Base-by-base conservation (phyloP, 2,888 invertebrate genomes). In the Spodoptera exigua region DNA sequence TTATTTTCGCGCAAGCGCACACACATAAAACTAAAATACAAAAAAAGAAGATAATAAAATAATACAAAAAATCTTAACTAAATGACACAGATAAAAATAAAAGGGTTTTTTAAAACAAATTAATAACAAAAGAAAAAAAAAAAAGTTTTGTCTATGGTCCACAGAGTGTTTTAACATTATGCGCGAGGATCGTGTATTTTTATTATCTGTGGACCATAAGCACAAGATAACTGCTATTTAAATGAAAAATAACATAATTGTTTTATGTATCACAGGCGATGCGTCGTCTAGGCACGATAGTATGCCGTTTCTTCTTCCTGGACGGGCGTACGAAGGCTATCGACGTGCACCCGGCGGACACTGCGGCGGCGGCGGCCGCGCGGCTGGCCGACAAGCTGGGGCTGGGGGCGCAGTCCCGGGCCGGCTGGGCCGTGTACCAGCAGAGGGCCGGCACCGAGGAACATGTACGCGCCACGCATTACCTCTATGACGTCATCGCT, bases 361-460 rank as follows among this genome's bases (percentile, higher is more conserved):
- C 98, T 2, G 98, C 98, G 0, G 96, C 97, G 17, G 98, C 98
- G 82, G 98, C 98, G 0, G 97, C 98, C 2, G 96, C 96, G 2
- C 97, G 98, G 76, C 94, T 99, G 27, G 98, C 98, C 0, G 98
- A 98, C 87, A 97, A 98, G 87, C 95, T 98, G 49, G 98, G 97
- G 21, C 95, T 99, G 17, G 95, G 96, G 44, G 96, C 97, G 54
- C 85, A 82, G 59, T 82, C 92, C 11, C 94, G 98, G 14, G 98
- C 98, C 72, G 99, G 99, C 53, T 99, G 99, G 99, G 98, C 99
- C 0, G 97, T 99, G 69, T 99, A 98, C 89, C 97, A 98, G 89
- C 97, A 97, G 81, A 95, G 98, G 4, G 97, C 97, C 0, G 97
- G 97, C 74, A 96, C 96, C 1, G 98, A 99, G 86, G 97, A 98